phyloP scores from a whole-genome alignment of 2,113 vertebrate genomes.

The Psammodynastes pulverulentus region DNA sequence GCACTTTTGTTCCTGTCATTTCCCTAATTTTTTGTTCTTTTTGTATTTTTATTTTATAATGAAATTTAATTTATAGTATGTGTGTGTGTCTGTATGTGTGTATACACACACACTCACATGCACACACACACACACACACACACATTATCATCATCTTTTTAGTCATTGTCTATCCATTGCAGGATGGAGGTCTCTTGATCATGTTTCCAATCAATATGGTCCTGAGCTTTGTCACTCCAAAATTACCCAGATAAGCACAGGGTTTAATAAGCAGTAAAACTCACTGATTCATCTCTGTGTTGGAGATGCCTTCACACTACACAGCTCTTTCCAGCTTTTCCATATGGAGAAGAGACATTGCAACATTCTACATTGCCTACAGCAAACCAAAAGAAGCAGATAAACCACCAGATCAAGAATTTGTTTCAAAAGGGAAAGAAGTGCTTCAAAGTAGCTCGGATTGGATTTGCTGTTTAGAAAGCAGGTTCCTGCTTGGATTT shows the following conservation, averaged over 20 bases:
- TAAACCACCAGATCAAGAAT: background rate
- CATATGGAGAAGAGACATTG: background rate
- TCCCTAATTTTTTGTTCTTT: no score
- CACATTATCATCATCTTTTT: no score
- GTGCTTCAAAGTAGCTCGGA: background rate
- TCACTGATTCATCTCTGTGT: background rate
- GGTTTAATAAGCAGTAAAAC: background rate
- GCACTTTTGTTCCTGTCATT: no score
- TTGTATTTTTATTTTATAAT: no score
- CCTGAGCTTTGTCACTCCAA: background rate
- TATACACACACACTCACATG: no score
- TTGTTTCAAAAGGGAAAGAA: background rate
- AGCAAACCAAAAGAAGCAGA: background rate
- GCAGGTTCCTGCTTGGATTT: background rate
- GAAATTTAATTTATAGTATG: no score
- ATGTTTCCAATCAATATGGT: no score
- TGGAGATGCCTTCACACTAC: background rate
- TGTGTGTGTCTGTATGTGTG: no score
- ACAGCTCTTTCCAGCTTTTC: background rate
- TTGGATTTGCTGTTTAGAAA: background rate
- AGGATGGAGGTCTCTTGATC: no score
- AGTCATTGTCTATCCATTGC: no score
- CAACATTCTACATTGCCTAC: background rate
- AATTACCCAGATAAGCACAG: background rate
- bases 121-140: no score